Percentiles rank a stretch among this genome's conserved stretches.
Conservation (phyloP, 2,888 invertebrate genomes). For the Pandemis cinnamomeana region DNA sequence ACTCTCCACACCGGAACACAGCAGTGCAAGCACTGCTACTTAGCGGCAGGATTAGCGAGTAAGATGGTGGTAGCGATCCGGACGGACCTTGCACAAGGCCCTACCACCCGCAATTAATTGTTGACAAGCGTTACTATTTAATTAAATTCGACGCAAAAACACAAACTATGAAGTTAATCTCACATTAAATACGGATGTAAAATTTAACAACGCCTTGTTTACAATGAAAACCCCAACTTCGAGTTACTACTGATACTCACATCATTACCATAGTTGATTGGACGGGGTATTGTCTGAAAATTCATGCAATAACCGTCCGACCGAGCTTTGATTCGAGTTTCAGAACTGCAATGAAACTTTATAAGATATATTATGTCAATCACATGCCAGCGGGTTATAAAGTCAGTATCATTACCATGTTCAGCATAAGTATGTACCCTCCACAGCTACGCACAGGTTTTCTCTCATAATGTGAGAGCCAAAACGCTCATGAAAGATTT, state of each 20-base stretch:
- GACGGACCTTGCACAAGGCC: too few species aligned
- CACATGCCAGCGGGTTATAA: not conserved
- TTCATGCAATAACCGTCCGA: slow-evolving; percentile 50
- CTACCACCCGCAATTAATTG: too few species aligned
- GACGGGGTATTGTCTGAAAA: slow-evolving; percentile 60
- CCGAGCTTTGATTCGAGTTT: slow-evolving; percentile 19
- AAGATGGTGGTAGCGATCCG: too few species aligned
- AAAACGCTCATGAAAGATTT: too few species aligned
- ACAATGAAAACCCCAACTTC: slow-evolving; percentile 53
- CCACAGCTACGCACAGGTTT: too few species aligned
- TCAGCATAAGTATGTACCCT: too few species aligned
- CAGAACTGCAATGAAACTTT: slow-evolving; percentile 28
- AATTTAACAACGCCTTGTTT: slow-evolving; percentile 39
- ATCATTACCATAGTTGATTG: slow-evolving; percentile 81
- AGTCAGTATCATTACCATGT: not conserved
- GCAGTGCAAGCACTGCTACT: too few species aligned
- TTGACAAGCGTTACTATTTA: not conserved
- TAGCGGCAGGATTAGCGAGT: too few species aligned
- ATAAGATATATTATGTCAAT: not conserved
- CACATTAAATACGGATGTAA: not conserved
- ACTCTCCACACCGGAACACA: too few species aligned
- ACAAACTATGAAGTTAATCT: slow-evolving; percentile 3
- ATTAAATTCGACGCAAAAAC: slow-evolving; percentile 11
- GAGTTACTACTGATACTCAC: slow-evolving; percentile 55
- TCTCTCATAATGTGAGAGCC: too few species aligned